Conservation (phyloP, 1,140 invertebrate genomes). For the Euborellia annulipes region DNA sequence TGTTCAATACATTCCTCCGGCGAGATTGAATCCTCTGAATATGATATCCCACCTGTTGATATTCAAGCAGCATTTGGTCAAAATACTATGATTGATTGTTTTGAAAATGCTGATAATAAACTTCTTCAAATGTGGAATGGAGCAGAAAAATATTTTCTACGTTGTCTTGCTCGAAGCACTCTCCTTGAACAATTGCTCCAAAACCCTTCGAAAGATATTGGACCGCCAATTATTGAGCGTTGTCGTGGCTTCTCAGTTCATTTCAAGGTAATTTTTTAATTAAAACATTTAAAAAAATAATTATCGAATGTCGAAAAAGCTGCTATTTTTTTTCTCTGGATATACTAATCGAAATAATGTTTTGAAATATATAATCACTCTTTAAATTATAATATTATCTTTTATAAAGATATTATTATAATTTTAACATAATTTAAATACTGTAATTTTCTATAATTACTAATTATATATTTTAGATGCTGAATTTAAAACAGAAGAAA, state of each 20-base stretch:
- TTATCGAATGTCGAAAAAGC: too few relatives aligned
- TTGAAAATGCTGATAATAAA: conserved; percentile 32
- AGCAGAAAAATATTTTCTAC: conserved; percentile 60
- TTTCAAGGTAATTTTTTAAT: conserved; percentile 31
- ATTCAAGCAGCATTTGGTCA: conserved; percentile 30
- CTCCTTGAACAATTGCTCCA: conserved; percentile 43
- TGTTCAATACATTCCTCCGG: conserved; percentile 28
- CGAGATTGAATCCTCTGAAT: conserved; percentile 5
- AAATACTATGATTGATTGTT: conserved; percentile 31
- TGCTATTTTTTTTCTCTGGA: too few relatives aligned
- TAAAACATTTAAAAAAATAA: conserved; percentile 10
- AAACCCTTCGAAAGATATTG: conserved; percentile 57
- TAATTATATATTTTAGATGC: not conserved
- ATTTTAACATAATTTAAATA: not conserved
- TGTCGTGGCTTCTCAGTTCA: conserved; percentile 65
- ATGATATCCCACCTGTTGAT: conserved; percentile 39
- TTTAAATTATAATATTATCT: too few relatives aligned
- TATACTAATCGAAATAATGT: too few relatives aligned
- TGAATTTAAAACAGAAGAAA: conserved; percentile 1
- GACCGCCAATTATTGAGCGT: conserved; percentile 60
- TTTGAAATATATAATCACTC: too few relatives aligned
- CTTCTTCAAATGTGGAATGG: conserved; percentile 48
- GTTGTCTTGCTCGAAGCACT: conserved; percentile 48
- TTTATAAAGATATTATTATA: too few relatives aligned
- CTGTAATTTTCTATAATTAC: not conserved